These are phyloP conservation scores for Rachycentron canadum DNA, from an alignment of 2,797 vertebrate genomes.

Conservation along the genomic window DNA sequence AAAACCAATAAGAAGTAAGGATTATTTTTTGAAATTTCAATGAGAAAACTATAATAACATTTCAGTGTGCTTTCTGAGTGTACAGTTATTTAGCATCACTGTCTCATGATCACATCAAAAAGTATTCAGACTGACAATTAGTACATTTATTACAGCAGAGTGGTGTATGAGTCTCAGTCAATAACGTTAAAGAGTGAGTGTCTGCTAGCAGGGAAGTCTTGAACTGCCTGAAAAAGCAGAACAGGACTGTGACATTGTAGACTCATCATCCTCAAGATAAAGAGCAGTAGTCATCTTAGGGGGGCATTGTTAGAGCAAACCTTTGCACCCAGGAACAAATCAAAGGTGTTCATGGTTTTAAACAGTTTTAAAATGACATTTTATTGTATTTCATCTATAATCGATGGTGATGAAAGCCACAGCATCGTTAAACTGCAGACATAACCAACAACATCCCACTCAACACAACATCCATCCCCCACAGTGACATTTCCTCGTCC, in stretches of 20 bases:
- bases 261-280: slow-evolving; percentile 2
- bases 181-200: background rate
- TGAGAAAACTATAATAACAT: background rate
- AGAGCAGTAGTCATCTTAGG: background rate
- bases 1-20: background rate
- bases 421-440: slow-evolving; percentile 36
- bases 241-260: background rate
- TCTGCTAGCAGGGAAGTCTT: background rate
- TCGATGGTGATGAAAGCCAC: slow-evolving; percentile 48
- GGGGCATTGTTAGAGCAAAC: slow-evolving; percentile 4
- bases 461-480: slow-evolving; percentile 65
- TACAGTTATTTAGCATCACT: background rate
- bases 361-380: slow-evolving; percentile 37
- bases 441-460: slow-evolving; percentile 66
- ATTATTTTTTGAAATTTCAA: background rate
- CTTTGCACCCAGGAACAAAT: slow-evolving; percentile 16
- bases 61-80: background rate
- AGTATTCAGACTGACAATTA: slow-evolving; percentile 10
- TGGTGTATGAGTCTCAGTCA: slow-evolving; percentile 3
- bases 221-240: background rate
- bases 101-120: background rate
- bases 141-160: background rate
- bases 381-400: slow-evolving; percentile 47
- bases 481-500: slow-evolving; percentile 78
- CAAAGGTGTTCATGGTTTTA: slow-evolving; percentile 2